Base-by-base conservation (phyloP, 2,888 invertebrate genomes). In the Epinotia ramella region DNA sequence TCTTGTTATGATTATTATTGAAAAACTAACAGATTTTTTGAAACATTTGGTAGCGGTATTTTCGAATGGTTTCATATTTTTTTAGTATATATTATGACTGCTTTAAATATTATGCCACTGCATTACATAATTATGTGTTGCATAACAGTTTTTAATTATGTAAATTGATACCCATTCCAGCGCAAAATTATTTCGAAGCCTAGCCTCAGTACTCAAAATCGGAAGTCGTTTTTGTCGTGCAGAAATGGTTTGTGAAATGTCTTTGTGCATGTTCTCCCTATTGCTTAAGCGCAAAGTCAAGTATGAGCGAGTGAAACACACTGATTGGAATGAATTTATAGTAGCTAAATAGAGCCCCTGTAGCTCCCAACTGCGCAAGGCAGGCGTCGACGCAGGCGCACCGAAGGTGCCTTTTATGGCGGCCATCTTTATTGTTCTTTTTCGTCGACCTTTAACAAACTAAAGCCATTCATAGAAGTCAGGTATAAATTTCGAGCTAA, bases 381-480 rank as follows among this genome's bases (percentile, higher is more conserved):
- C 90, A 82, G 79, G 82, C 81, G 79, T 82, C 85, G 81, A 84
- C 89, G 90, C 92, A 93, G 84, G 88, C 92, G 92, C 91, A 87
- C 80, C 81, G 88, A 86, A 90, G 89, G 91, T 90, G 89, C 91
- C 91, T 91, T 91, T 92, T 89, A 66, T 87, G 89, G 87, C 92
- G 84, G 92, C 93, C 93, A 94, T 93, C 87, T 82, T 85, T 86
- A 88, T 81, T 82, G 82, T 82, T 86, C 88, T 91, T 91, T 90
- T 84, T 82, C 83, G 82, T 80, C 86, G 87, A 84, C 86, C 85
- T 87, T 87, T 86, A 86, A 85, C 90, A 89, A 90, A 91, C 90
- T 91, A 90, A 85, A 87, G 86, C 86, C 91, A 91, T 93, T 93
- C 91, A 93, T 92, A 90, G 89, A 83, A 88, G 87, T 87, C 93